phyloP scores from a whole-genome alignment of 2,888 invertebrate genomes.

The Exocentrus adspersus region DNA sequence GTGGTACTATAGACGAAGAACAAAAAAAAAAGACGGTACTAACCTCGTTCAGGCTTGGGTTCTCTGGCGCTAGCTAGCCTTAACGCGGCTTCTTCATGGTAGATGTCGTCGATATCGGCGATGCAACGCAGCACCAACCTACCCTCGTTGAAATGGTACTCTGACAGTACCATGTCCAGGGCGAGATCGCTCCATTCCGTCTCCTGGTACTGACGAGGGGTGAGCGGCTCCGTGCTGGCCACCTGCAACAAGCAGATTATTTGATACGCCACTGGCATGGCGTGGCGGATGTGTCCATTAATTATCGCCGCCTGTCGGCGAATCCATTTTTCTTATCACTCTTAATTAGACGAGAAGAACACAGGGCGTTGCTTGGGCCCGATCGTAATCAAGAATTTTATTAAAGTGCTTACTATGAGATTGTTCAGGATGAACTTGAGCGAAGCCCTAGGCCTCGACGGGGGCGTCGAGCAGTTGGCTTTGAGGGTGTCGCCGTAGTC shows the following conservation, averaged over 20 bases:
- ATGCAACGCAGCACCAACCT: slow-evolving; percentile 77
- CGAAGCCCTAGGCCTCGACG: slow-evolving; percentile 78
- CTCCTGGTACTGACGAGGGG: slow-evolving; percentile 65
- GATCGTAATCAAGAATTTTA: too few species aligned
- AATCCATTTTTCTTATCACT: background rate
- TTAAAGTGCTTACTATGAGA: slow-evolving; percentile 71
- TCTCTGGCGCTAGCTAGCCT: slow-evolving; percentile 78
- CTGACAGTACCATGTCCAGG: slow-evolving; percentile 68
- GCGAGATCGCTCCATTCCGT: slow-evolving; percentile 69
- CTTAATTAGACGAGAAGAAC: slow-evolving; percentile 5
- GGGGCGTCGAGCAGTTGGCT: slow-evolving; percentile 83
- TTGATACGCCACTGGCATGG: too few species aligned
- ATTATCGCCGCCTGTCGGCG: background rate
- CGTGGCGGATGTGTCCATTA: slow-evolving; percentile 7
- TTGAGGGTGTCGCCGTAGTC: slow-evolving; percentile 78
- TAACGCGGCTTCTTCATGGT: slow-evolving; percentile 74
- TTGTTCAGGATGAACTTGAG: slow-evolving; percentile 83
- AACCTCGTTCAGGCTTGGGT: slow-evolving; percentile 84
- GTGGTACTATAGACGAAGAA: too few species aligned
- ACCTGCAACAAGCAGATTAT: slow-evolving; percentile 50
- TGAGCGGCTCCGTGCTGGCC: slow-evolving; percentile 59
- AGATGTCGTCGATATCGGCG: slow-evolving; percentile 75
- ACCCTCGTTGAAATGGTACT: slow-evolving; percentile 71
- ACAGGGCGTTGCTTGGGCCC: background rate
- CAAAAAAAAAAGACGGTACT: too few species aligned